Evolutionary conservation across 2,888 invertebrate genomes (phyloP).

Genomic region (Cerastoderma edule): DNA sequence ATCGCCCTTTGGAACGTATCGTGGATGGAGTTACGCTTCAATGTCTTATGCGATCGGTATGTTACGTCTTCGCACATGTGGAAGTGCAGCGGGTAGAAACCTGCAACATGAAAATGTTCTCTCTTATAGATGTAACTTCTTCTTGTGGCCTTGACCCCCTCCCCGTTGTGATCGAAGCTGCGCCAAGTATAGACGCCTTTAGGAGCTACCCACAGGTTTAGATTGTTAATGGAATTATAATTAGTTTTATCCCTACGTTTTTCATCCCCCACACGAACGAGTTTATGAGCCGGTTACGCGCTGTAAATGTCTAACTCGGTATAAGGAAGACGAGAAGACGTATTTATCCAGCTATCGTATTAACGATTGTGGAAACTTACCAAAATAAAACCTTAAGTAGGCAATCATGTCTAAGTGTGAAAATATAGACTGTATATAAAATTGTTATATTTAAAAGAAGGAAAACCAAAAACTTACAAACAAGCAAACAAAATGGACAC

Average conservation of each 20-base stretch:
- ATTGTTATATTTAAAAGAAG: too few species aligned
- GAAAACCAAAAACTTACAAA: too few species aligned
- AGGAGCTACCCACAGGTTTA: background rate
- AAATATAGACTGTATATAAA: too few species aligned
- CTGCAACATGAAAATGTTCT: slow-evolving; percentile 4
- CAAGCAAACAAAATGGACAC: too few species aligned
- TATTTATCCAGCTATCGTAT: too few species aligned
- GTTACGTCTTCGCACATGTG: slow-evolving; percentile 42
- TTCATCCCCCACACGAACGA: too few species aligned
- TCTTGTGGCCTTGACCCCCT: background rate
- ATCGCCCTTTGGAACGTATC: slow-evolving; percentile 25
- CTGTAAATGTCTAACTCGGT: too few species aligned
- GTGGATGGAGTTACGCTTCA: slow-evolving; percentile 32
- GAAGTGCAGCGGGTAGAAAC: slow-evolving; percentile 42
- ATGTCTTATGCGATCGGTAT: slow-evolving; percentile 21
- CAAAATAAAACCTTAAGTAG: too few species aligned
- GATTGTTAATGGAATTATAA: background rate
- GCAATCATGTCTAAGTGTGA: too few species aligned
- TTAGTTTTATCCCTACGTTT: background rate
- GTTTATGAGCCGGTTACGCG: too few species aligned
- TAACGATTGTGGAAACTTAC: too few species aligned
- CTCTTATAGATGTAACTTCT: background rate
- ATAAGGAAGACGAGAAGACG: too few species aligned
- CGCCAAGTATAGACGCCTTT: background rate
- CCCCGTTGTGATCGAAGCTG: background rate